Evolutionary conservation across 2,113 vertebrate genomes (phyloP), one percentile per base, ranked within the genome.

Genomic region (Hydropotes inermis): DNA sequence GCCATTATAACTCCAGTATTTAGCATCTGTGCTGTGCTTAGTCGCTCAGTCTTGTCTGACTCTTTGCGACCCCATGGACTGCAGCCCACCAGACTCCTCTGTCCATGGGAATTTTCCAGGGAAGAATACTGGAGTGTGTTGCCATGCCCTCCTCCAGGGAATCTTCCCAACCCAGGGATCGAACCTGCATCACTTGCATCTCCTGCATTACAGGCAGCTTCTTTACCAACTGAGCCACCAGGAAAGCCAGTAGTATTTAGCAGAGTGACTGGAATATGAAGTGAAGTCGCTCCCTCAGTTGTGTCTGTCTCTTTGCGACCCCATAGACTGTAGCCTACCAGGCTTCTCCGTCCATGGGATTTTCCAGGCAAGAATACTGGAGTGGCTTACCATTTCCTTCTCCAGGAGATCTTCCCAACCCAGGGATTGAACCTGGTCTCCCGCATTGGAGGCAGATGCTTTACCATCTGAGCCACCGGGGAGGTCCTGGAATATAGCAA

Each of bases 221-320:
- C 67, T 70, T 70, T 70, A 70, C 67, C 67, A 39, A 23, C n/a
- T 23, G n/a, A 36, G n/a, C 2, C n/a, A 70, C n/a, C n/a, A 12
- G n/a, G n/a, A 70, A 70, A 13, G 19, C 70, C 16, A 57, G 12
- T 74, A 85, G 15, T 74, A 85, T 85, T 70, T 74, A 81, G 27
- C 81, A 90, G 57, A 82, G 43, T 91, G 52, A 39, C 13, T 87
- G 57, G 27, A 70, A 52, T 52, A 50, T 50, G 47, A 50, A 50
- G 47, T 50, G 12, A 50, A 23, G 19, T 23, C 5, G 0, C n/a
- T 23, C n/a, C 0, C n/a, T 23, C 19, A 39, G 67, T 70, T 19
- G 23, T 39, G 19, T 70, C 67, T 70, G n/a, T 39, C 67, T 70
- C 19, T 70, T 23, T 70, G 67, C 0, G 5, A 70, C 19, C 10